Base-by-base conservation (phyloP, 2,113 vertebrate species). In the Egretta garzetta region DNA sequence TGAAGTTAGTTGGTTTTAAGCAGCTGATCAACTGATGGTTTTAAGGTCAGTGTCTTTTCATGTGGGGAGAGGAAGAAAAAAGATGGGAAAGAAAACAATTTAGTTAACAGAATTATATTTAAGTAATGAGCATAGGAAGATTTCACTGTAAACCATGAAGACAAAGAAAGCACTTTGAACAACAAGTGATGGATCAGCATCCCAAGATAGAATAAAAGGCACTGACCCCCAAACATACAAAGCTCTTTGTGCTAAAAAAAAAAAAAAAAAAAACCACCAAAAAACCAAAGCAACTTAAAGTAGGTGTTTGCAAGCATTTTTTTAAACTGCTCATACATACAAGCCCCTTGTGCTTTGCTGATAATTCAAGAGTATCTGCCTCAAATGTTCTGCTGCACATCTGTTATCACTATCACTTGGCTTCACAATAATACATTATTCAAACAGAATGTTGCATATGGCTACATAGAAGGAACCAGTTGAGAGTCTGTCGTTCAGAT, bases 101-200 rank as follows among this genome's bases (percentile, higher is more conserved):
- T 39, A 11, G 28, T 63, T 62, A 90, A 73, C 1, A 53, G 4
- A 71, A 52, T 71, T 86, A 52, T 75, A 55, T 50, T 60, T 37
- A 70, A 87, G 53, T 35, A 80, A 80, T 0, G 0, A 80, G 41
- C 33, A 80, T 7, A 39, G 45, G 22, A 94, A 91, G 37, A 68
- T 70, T 89, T 86, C 68, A 67, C 15, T 71, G n/a, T 59, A 85
- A 87, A 58, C 28, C 20, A 47, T 12, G 9, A 89, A 67, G 27
- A 87, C 56, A 81, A 95, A 86, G 45, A 70, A 83, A 80, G 28
- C 56, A 67, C 60, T 95, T 37, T 49, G 19, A 92, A 80, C 52
- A 59, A 79, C 45, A 94, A 96, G 32, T 37, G 53, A 83, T n/a
- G 30, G 86, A 85, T 92, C 86, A 93, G 88, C 77, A 90, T 32